Conservation (phyloP, 2,797 vertebrate species). For the Sebastes kiyomatsui region DNA sequence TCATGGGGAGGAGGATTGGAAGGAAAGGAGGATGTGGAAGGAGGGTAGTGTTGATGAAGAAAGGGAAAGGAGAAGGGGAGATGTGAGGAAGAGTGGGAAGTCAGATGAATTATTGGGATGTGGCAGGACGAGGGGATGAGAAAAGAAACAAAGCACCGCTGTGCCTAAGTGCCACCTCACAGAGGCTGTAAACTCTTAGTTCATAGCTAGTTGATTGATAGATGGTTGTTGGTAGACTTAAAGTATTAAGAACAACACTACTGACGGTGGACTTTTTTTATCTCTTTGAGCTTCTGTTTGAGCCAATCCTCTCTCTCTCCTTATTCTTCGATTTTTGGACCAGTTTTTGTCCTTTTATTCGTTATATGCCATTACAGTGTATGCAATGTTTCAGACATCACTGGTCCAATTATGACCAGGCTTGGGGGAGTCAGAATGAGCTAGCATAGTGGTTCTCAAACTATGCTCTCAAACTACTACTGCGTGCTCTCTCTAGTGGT, state of each 20-base stretch:
- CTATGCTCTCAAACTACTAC: too few relatives aligned
- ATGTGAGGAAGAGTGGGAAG: background rate
- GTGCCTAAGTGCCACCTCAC: background rate
- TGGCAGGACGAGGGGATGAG: background rate
- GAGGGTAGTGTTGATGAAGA: background rate
- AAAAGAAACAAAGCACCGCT: background rate
- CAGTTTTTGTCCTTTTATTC: background rate
- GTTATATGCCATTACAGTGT: background rate
- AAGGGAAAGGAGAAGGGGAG: background rate
- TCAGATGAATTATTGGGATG: background rate
- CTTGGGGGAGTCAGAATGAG: background rate
- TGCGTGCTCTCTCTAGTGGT: too few relatives aligned
- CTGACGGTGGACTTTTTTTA: background rate
- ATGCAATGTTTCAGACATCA: background rate
- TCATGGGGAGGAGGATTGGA: slow-evolving; percentile 1
- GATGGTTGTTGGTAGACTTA: background rate
- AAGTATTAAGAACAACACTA: background rate
- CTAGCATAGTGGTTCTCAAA: too few relatives aligned
- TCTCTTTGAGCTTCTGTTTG: background rate
- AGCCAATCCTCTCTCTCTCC: background rate
- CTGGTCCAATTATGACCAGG: background rate
- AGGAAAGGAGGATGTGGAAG: background rate
- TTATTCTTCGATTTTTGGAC: background rate
- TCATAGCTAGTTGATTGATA: background rate
- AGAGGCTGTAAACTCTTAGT: background rate